Evolutionary conservation across 23 tunicate species (phyloP).

Genomic region (Ciona savignyi): DNA sequence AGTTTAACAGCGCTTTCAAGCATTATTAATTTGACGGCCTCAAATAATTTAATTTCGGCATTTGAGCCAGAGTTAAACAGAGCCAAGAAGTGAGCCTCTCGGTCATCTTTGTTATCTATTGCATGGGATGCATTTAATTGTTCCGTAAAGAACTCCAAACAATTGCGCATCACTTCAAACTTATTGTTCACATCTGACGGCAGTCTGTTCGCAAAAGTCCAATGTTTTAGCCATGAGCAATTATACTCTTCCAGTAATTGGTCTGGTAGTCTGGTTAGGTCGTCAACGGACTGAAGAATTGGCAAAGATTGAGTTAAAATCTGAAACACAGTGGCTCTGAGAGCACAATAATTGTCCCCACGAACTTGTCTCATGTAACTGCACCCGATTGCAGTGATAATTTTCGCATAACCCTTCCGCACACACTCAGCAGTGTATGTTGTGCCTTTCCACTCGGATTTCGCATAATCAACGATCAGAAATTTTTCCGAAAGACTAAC

Average conservation of each 20-base stretch:
- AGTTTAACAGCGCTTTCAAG: constrained; percentile 55
- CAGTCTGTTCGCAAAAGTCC: constrained; percentile 71
- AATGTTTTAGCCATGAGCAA: constrained; percentile 46
- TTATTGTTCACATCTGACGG: constrained; percentile 17
- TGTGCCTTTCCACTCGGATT: constrained; percentile 86
- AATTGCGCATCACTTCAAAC: constrained; percentile 27
- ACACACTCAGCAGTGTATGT: constrained; percentile 60
- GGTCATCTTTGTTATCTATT: constrained; percentile 27
- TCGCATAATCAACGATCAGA: constrained; percentile 55
- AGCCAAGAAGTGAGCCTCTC: constrained; percentile 37
- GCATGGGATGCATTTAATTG: constrained; percentile 34
- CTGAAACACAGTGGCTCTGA: constrained; percentile 81
- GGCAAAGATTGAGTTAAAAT: constrained; percentile 43
- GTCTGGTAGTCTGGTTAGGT: constrained; percentile 14
- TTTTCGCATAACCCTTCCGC: constrained; percentile 44
- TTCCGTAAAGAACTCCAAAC: constrained; percentile 31
- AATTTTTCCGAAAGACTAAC: constrained; percentile 39
- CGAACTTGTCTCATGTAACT: constrained; percentile 56
- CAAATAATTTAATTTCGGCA: constrained; percentile 74
- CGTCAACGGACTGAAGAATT: background rate
- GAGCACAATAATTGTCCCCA: constrained; percentile 93
- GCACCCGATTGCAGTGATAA: constrained; percentile 34
- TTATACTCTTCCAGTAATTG: constrained; percentile 7
- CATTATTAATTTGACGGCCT: constrained; percentile 77
- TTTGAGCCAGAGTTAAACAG: constrained; percentile 54